Conservation (phyloP, 2,888 invertebrate genomes). For the Apoderus coryli region DNA sequence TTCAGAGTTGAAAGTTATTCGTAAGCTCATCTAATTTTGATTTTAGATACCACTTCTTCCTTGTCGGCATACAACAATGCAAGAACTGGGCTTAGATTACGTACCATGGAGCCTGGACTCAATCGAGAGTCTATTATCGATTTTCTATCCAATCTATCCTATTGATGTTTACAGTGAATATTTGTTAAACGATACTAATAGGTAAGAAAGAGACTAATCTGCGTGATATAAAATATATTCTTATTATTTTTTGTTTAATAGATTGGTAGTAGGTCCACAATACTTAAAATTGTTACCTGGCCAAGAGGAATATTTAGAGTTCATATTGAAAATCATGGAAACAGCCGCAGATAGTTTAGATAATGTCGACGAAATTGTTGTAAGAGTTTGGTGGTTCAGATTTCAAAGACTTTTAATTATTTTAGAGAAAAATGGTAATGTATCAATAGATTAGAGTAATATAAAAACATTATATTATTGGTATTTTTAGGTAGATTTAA, state of each 20-base stretch:
- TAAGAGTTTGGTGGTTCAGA: conserved; percentile 47
- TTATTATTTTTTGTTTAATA: conserved; percentile 13
- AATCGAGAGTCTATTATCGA: conserved; percentile 36
- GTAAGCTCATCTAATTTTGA: not conserved
- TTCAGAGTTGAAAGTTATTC: too few relatives aligned
- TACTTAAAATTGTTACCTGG: conserved; percentile 44
- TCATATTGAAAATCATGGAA: conserved; percentile 37
- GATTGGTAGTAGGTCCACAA: conserved; percentile 42
- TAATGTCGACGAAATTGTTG: conserved; percentile 35
- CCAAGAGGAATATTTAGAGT: conserved; percentile 42
- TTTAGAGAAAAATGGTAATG: conserved; percentile 31
- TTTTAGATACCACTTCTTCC: conserved; percentile 36
- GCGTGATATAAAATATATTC: not conserved
- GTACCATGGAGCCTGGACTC: conserved; percentile 36
- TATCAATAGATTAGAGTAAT: conserved; percentile 3
- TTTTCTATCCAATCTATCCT: conserved; percentile 28
- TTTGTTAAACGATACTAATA: conserved; percentile 29
- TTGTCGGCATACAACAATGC: conserved; percentile 32
- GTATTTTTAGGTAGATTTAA: conserved; percentile 30
- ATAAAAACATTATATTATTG: too few relatives aligned
- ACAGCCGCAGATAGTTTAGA: conserved; percentile 36
- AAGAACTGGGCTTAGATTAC: conserved; percentile 31
- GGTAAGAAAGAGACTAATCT: conserved; percentile 9
- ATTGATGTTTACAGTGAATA: conserved; percentile 26
- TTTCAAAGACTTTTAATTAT: conserved; percentile 42